Evolutionary conservation across 1,140 invertebrate species (phyloP).

Genomic region (Melanaphis sacchari): DNA sequence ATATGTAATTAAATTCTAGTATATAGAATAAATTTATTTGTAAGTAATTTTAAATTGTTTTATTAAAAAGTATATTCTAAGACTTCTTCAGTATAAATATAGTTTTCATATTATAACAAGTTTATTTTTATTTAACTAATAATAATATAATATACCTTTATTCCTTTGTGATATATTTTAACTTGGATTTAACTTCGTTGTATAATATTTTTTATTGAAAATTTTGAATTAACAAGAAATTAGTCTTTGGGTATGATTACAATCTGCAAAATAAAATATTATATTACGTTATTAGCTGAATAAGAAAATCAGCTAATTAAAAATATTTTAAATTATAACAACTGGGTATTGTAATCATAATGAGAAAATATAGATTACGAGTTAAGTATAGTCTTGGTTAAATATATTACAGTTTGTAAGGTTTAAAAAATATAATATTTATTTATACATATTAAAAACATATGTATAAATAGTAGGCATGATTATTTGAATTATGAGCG

Average conservation of each 20-base stretch:
- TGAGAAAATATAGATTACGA: neutral
- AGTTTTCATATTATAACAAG: neutral
- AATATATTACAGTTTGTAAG: neutral
- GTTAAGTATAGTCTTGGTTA: neutral
- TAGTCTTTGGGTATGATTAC: neutral
- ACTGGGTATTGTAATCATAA: neutral
- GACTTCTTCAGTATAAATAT: neutral
- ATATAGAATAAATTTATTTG: neutral
- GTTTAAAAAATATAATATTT: neutral
- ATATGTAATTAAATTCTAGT: neutral
- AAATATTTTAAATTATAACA: neutral
- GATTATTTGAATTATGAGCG: neutral
- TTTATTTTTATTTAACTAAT: neutral
- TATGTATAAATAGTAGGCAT: neutral
- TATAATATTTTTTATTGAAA: slow-evolving; percentile 6
- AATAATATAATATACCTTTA: neutral
- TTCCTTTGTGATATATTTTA: neutral
- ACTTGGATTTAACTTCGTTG: neutral
- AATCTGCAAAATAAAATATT: neutral
- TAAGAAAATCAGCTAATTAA: neutral
- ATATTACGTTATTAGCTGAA: neutral
- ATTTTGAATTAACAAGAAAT: neutral
- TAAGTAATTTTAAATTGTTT: neutral
- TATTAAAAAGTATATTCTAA: neutral
- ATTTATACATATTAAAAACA: neutral